phyloP scores from a whole-genome alignment of 2,797 vertebrate genomes.

The Petrocephalus sullivani region DNA sequence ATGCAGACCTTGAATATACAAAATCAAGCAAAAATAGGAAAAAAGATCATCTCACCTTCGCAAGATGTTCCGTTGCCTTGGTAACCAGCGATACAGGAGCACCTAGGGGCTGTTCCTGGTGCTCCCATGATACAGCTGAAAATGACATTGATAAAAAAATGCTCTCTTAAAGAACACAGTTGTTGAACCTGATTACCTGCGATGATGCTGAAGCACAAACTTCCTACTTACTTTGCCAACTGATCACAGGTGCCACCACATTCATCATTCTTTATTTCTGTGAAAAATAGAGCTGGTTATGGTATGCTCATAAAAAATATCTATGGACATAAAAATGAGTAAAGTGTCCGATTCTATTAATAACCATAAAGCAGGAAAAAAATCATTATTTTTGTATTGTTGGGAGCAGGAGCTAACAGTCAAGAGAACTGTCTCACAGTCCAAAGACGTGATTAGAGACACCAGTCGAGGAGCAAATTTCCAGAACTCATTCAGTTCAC shows the following conservation, averaged over 20 bases:
- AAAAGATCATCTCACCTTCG: conserved; percentile 59
- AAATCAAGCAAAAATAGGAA: not conserved
- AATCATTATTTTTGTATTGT: not conserved
- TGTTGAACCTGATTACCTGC: not conserved
- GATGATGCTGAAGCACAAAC: not conserved
- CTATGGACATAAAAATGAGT: not conserved
- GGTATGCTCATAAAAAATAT: not conserved
- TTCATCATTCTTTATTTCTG: conserved; percentile 70
- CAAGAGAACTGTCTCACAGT: not conserved
- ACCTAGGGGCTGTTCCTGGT: conserved; percentile 51
- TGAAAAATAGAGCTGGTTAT: conserved; percentile 16
- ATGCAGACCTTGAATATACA: not conserved
- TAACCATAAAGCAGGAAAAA: not conserved
- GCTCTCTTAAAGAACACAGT: not conserved
- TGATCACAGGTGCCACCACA: conserved; percentile 74
- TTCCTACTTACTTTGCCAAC: conserved; percentile 78
- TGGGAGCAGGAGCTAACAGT: not conserved
- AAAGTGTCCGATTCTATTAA: not conserved
- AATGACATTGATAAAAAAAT: conserved; percentile 22
- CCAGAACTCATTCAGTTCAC: not conserved
- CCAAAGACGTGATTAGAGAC: not conserved
- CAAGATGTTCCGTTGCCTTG: conserved; percentile 80
- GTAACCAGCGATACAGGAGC: conserved; percentile 79
- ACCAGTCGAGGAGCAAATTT: not conserved
- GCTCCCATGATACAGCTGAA: conserved; percentile 73